Conservation (phyloP, 2,113 vertebrate species). For the Aix galericulata region DNA sequence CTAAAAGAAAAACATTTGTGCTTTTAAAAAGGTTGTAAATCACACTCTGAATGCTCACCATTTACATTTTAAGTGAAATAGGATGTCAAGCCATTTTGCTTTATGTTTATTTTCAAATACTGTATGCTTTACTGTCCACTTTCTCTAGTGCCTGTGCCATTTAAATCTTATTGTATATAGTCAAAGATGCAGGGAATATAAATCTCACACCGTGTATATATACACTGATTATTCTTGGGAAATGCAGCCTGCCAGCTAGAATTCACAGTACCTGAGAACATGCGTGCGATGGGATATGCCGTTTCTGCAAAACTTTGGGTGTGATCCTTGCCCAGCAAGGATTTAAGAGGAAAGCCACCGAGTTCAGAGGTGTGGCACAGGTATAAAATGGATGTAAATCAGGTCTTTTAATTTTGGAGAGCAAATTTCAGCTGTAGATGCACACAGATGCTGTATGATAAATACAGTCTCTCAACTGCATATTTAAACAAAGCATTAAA, state of each 20-base stretch:
- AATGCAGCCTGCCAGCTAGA: conserved; percentile 1
- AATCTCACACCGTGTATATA: conserved; percentile 15
- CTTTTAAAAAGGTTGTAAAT: conserved; percentile 58
- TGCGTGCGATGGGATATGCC: neutral
- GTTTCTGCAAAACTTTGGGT: neutral
- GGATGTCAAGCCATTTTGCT: conserved; percentile 42
- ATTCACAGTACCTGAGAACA: neutral
- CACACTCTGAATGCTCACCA: neutral
- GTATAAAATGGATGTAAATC: neutral
- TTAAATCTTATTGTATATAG: conserved; percentile 44
- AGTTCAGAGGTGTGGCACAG: neutral
- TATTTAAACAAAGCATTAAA: conserved; percentile 65
- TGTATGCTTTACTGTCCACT: conserved; percentile 31
- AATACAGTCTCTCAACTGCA: conserved; percentile 51
- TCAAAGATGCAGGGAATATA: conserved; percentile 22
- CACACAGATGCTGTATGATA: conserved; percentile 41
- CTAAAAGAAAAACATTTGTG: conserved; percentile 46
- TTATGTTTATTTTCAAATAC: conserved; percentile 60
- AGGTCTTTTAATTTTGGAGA: conserved; percentile 1
- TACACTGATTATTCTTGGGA: conserved; percentile 29
- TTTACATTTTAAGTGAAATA: conserved; percentile 66
- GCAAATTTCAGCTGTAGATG: neutral
- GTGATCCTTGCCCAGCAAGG: neutral
- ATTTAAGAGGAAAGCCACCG: neutral
- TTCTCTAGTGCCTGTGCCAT: neutral